Conservation (phyloP, 2,113 vertebrate species). For the Piprites chloris region DNA sequence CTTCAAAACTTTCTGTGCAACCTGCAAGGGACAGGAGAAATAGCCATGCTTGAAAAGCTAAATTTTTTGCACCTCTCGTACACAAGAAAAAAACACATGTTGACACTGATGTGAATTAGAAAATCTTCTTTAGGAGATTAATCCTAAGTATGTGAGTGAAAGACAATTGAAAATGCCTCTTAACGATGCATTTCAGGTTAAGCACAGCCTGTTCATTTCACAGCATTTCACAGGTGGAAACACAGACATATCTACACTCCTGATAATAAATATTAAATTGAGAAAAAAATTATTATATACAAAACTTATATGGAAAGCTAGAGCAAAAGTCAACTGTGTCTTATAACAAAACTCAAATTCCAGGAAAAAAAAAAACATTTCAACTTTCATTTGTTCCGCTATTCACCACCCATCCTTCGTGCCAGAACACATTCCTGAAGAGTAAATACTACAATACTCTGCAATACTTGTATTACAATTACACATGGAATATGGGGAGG, state of each 20-base stretch:
- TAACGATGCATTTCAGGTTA: background rate
- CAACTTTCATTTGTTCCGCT: background rate
- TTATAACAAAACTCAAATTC: background rate
- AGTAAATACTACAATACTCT: background rate
- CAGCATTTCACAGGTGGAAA: background rate
- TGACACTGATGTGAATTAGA: background rate
- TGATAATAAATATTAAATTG: background rate
- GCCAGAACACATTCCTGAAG: background rate
- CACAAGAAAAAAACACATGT: background rate
- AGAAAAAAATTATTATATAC: background rate
- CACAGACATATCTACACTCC: background rate
- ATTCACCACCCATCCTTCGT: background rate
- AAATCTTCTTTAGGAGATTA: background rate
- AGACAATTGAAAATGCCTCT: background rate
- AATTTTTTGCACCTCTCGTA: background rate
- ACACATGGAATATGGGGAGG: background rate
- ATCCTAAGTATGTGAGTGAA: background rate
- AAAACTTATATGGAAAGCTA: background rate
- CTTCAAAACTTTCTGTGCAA: constrained; percentile 96
- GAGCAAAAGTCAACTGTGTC: background rate
- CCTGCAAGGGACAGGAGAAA: constrained; percentile 73
- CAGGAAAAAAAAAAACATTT: background rate
- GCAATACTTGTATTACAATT: background rate
- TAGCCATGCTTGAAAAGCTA: background rate
- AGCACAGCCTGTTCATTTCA: background rate